phyloP scores from a whole-genome alignment of 2,797 vertebrate species.

The Nyctibius grandis region DNA sequence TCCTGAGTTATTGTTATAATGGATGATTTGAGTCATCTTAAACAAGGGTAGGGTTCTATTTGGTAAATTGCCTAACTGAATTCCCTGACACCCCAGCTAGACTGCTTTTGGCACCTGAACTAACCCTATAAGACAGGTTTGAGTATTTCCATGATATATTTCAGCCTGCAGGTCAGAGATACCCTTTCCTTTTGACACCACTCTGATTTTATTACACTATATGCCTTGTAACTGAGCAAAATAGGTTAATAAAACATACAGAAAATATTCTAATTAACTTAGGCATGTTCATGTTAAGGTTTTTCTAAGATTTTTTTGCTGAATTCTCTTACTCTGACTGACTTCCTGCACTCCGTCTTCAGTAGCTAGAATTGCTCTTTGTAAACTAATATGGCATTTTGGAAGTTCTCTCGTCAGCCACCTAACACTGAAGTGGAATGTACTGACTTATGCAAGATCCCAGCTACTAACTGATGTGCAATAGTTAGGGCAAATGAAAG shows the following conservation, averaged over 20 bases:
- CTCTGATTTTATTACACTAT: neutral
- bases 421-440: neutral
- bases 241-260: neutral
- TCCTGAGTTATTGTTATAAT: neutral
- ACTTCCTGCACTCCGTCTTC: neutral
- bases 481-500: neutral
- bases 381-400: neutral
- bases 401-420: slow-evolving; percentile 13
- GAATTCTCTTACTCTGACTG: slow-evolving; percentile 8
- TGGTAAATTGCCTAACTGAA: neutral
- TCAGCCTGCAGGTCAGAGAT: neutral
- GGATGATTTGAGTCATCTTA: neutral
- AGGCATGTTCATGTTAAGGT: neutral
- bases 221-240: neutral
- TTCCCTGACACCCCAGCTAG: neutral
- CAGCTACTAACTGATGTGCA: neutral
- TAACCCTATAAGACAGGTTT: neutral
- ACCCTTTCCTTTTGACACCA: neutral
- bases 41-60: neutral
- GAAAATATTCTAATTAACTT: neutral
- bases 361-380: neutral
- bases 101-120: neutral
- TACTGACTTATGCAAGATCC: neutral
- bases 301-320: slow-evolving; percentile 17
- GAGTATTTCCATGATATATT: neutral